phyloP scores from a whole-genome alignment of 2,888 invertebrate species.

The Trimorus sp. region DNA sequence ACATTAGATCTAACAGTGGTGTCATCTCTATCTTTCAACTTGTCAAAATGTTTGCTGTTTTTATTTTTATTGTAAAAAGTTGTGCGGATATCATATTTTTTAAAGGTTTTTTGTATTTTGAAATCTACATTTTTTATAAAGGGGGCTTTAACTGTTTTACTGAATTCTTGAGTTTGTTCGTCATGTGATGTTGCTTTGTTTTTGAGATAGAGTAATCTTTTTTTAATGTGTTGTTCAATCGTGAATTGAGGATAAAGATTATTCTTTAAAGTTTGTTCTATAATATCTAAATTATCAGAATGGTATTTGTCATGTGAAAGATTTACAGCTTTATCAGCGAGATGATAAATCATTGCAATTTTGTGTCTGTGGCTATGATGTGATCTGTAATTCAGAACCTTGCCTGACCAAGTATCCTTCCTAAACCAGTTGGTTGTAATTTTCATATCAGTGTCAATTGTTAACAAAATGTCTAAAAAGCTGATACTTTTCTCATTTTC shows the following conservation, averaged over 20 bases:
- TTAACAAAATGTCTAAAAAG: neutral
- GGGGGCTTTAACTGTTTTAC: too few species aligned
- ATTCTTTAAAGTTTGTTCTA: neutral
- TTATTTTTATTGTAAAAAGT: too few species aligned
- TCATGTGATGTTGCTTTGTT: too few species aligned
- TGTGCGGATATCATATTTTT: too few species aligned
- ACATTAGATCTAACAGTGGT: neutral
- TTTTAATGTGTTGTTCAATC: too few species aligned
- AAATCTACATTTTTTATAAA: too few species aligned
- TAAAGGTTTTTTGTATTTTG: too few species aligned
- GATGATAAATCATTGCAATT: slow-evolving; percentile 18
- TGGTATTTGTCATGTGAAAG: neutral
- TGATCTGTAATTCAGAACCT: slow-evolving; percentile 10
- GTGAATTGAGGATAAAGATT: too few species aligned
- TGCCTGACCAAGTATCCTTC: slow-evolving; percentile 13
- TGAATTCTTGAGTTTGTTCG: too few species aligned
- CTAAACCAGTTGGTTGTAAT: slow-evolving; percentile 13
- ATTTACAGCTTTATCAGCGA: slow-evolving; percentile 19
- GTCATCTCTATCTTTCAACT: too few species aligned
- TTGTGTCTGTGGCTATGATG: slow-evolving; percentile 13
- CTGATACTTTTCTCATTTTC: slow-evolving; percentile 18
- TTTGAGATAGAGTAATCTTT: too few species aligned
- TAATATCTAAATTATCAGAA: neutral
- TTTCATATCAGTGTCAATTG: neutral
- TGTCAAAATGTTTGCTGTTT: too few species aligned